Percentiles rank a stretch among this genome's conserved stretches.
Conservation (phyloP, 1,140 invertebrate genomes). For the Meloidogyne hapla region DNA sequence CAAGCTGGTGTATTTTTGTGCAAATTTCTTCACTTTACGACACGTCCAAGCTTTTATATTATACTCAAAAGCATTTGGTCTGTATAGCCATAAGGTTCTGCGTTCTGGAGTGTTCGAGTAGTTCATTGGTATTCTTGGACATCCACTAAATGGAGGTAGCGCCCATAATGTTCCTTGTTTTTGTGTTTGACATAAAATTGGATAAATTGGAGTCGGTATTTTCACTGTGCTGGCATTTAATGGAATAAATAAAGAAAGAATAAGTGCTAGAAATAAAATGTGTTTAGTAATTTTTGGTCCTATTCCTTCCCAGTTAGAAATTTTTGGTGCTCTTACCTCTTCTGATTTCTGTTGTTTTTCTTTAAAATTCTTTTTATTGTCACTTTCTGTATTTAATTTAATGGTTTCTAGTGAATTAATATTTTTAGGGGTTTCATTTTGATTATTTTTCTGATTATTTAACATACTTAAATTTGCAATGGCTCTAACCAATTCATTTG, state of each 20-base stretch:
- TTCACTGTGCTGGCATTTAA: too few relatives aligned
- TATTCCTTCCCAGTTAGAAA: slow-evolving; percentile 7
- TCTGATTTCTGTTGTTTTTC: neutral
- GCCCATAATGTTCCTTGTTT: neutral
- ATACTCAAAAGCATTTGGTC: neutral
- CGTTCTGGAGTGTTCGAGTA: neutral
- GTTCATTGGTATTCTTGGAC: neutral
- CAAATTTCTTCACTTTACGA: neutral
- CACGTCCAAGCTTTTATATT: neutral
- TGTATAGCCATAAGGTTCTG: neutral
- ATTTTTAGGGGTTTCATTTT: neutral
- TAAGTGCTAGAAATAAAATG: neutral
- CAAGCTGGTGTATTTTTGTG: neutral
- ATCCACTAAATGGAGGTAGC: neutral
- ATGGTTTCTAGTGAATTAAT: neutral
- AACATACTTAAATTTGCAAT: neutral
- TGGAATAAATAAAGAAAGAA: neutral
- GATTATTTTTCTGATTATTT: neutral
- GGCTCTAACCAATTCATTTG: neutral
- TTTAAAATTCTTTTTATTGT: neutral
- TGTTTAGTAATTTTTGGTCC: neutral
- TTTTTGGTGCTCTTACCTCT: neutral
- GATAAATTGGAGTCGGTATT: neutral
- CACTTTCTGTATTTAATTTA: neutral
- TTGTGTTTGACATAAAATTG: slow-evolving; percentile 13